Conservation (phyloP, 2,797 vertebrate species). For the Acipenser oxyrinchus region DNA sequence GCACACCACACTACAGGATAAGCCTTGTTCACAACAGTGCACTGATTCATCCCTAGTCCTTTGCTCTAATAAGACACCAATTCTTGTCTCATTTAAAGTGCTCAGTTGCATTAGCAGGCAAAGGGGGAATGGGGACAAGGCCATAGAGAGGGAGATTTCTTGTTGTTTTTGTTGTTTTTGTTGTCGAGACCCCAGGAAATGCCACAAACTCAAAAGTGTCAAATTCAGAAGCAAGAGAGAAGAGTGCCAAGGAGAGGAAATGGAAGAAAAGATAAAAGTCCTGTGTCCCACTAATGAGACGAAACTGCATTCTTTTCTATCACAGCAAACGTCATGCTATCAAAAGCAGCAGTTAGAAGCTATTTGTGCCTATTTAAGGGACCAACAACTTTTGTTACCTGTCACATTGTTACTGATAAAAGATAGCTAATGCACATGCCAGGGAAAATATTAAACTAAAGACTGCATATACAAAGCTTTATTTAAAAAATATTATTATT, state of each 20-base stretch:
- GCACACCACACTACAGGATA: slow-evolving; percentile 3
- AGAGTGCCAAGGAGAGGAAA: slow-evolving; percentile 7
- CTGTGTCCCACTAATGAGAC: not conserved
- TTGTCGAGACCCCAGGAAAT: no score
- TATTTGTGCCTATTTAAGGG: no score
- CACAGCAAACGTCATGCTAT: no score
- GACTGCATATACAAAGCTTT: no score
- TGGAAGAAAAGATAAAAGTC: not conserved
- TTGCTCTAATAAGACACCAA: slow-evolving; percentile 22
- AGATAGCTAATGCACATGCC: no score
- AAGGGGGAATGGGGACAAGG: slow-evolving; percentile 6
- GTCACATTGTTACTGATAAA: no score
- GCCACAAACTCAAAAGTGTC: no score
- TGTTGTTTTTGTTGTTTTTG: no score
- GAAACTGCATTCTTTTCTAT: not conserved
- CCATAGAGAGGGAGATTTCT: slow-evolving; percentile 9
- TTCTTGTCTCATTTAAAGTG: slow-evolving; percentile 21
- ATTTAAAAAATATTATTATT: no score
- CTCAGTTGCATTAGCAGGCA: not conserved
- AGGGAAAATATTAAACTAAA: no score
- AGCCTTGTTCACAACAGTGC: slow-evolving; percentile 22
- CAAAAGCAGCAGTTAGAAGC: no score
- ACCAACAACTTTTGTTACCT: no score
- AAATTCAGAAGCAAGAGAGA: not conserved
- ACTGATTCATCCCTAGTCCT: slow-evolving; percentile 18